phyloP scores from a whole-genome alignment of 2,113 vertebrate species.

The Muntiacus muntjak region DNA sequence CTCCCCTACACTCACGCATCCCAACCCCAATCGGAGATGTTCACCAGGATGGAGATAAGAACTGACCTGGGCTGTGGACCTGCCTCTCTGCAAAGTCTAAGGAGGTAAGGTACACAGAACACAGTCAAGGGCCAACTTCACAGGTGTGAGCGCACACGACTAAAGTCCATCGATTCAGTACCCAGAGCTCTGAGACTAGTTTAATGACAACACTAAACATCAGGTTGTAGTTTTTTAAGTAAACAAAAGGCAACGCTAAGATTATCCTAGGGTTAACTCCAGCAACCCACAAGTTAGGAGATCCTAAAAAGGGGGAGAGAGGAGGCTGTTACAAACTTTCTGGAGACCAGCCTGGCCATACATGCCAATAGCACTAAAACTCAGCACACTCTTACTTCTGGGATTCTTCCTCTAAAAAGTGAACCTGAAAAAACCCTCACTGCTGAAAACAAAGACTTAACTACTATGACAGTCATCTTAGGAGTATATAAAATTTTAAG shows the following conservation, averaged over 20 bases:
- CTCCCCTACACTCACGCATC: not conserved
- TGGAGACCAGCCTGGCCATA: not conserved
- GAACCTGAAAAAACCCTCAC: not conserved
- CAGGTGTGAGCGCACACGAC: not conserved
- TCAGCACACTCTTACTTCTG: not conserved
- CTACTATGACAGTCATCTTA: not conserved
- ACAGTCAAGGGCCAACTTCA: not conserved
- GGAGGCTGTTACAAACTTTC: not conserved
- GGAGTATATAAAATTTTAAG: not conserved
- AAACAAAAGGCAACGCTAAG: not conserved
- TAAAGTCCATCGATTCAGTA: not conserved
- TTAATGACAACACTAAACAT: not conserved
- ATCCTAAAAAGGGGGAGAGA: not conserved
- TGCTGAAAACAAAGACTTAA: not conserved
- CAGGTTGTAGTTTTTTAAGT: not conserved
- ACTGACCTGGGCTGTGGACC: not conserved
- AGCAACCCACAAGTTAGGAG: not conserved
- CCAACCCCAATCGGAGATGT: not conserved
- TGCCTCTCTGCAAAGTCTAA: not conserved
- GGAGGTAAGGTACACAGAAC: not conserved
- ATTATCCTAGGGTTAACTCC: not conserved
- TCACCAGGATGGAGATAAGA: not conserved
- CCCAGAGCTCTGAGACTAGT: not conserved
- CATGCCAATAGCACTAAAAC: not conserved
- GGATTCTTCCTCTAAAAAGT: not conserved